These are phyloP conservation scores for Acyrthosiphon pisum DNA, from an alignment of 1,140 invertebrate genomes.

Conservation along the genomic window DNA sequence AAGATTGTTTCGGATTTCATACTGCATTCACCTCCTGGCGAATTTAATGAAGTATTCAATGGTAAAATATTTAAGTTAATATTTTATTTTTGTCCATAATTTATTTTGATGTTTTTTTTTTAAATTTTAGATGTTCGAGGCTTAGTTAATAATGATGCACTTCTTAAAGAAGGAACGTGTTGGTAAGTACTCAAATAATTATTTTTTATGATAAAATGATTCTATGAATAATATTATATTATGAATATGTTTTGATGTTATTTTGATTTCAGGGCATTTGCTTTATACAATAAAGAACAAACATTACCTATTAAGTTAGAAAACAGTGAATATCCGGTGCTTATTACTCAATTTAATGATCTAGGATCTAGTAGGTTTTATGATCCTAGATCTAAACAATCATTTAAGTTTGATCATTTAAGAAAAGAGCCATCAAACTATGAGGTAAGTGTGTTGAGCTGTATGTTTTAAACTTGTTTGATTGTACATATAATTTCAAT, in stretches of 20 bases:
- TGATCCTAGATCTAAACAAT: constrained; percentile 92
- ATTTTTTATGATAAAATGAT: neutral
- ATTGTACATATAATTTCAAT: neutral
- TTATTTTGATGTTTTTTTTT: constrained; percentile 57
- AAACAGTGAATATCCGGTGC: constrained; percentile 81
- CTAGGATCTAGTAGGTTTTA: constrained; percentile 83
- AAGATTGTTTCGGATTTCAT: constrained; percentile 98
- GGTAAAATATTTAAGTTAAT: constrained; percentile 64
- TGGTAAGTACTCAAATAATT: constrained; percentile 64
- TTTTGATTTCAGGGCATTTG: constrained; percentile 78
- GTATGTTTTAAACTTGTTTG: neutral
- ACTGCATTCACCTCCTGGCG: constrained; percentile 96
- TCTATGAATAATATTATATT: neutral
- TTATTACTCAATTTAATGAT: constrained; percentile 98
- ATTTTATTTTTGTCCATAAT: neutral
- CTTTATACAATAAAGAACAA: constrained; percentile 99
- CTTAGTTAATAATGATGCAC: constrained; percentile 92
- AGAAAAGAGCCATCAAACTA: constrained; percentile 93
- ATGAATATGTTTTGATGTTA: constrained; percentile 62
- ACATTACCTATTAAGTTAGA: constrained; percentile 94
- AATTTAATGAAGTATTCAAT: constrained; percentile 99
- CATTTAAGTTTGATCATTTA: constrained; percentile 96
- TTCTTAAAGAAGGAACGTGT: constrained; percentile 94
- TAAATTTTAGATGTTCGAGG: constrained; percentile 84
- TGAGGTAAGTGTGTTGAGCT: constrained; percentile 62